A percentile compares a stretch with the other conserved stretches of the same genome.
These are phyloP conservation scores for Nylanderia fulva DNA, from an alignment of 1,140 invertebrate genomes.

Conservation along the genomic window DNA sequence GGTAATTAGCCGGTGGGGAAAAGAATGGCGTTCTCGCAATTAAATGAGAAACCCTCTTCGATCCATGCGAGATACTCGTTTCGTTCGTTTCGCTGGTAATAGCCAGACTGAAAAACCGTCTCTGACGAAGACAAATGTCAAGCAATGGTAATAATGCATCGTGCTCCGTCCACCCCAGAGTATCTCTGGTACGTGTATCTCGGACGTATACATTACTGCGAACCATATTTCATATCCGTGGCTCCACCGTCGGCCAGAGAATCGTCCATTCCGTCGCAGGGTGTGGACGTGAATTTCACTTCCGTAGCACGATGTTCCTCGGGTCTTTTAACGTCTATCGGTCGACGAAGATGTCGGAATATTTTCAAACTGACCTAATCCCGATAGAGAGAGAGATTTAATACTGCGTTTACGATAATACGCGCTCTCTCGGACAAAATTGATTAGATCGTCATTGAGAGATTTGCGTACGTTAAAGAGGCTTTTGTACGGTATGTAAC, in stretches of 20 bases:
- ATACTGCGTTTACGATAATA: not conserved
- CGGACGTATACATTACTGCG: not conserved
- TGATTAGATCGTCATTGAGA: conserved; percentile 38
- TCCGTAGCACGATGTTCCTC: too few species aligned
- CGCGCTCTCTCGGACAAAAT: not conserved
- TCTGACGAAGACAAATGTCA: conserved; percentile 68
- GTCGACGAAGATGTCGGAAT: not conserved
- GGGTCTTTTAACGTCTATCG: not conserved
- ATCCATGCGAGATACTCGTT: not conserved
- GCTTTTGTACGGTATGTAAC: conserved; percentile 38
- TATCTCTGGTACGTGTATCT: conserved; percentile 44
- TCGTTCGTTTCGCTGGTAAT: not conserved
- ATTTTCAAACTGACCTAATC: not conserved
- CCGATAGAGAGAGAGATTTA: not conserved
- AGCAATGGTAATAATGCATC: conserved; percentile 57
- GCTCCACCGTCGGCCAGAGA: not conserved
- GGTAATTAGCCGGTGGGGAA: not conserved
- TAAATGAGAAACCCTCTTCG: not conserved
- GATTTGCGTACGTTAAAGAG: conserved; percentile 40
- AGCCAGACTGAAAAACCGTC: not conserved
- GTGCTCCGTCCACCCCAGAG: conserved; percentile 23
- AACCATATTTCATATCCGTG: conserved; percentile 61
- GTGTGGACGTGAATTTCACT: conserved; percentile 5
- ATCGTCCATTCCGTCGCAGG: conserved; percentile 22
- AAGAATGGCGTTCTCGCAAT: not conserved